Base-by-base conservation (phyloP, 2,113 vertebrate species). In the Oenanthe oenanthe region DNA sequence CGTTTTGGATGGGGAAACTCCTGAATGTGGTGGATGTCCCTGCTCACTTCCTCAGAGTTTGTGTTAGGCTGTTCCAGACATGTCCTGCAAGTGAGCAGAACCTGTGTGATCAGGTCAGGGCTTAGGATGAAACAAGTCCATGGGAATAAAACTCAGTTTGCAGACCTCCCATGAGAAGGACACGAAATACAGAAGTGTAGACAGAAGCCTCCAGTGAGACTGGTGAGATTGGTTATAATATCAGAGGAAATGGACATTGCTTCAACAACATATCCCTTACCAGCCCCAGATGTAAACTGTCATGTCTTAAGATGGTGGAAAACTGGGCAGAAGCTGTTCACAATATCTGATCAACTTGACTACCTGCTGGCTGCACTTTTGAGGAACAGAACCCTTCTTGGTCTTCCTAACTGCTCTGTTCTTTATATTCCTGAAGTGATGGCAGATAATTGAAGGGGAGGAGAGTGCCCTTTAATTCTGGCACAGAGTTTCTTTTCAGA, bases 1-100 rank as follows among this genome's bases (percentile, higher is more conserved):
- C 32, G 7, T 67, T 71, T 75, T 21, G 21, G 17, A 50, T 17
- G 4, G 9, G 14, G 8, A 75, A 76, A 68, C 31, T 66, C 17
- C 36, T 57, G 38, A 78, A 57, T 7, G 20, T 1, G 2, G 10
- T 57, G 6, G 4, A 24, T 2, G 1, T 20, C 10, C 25, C n/a
- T 71, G 36, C 21, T 79, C 16, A 17, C 21, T 43, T 75, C 4
- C 19, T 29, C 34, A 36, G 34, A 36, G 34, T 36, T 36, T 36
- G 34, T 36, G 25, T 42, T 62, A 72, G 32, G 47, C 48, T 29
- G 17, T 40, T 17, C 28, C 31, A 75, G 34, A 58, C 9, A 62
- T 1, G 8, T 16, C 32, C 42, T 6, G 4, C 12, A 53, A 81
- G 4, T 62, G n/a, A 71, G 43, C 56, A 85, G 70, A 82, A 67